Evolutionary conservation across 1,140 invertebrate species (phyloP), one percentile per base, ranked within the genome.

Genomic region (Drosophila oshimai): DNA sequence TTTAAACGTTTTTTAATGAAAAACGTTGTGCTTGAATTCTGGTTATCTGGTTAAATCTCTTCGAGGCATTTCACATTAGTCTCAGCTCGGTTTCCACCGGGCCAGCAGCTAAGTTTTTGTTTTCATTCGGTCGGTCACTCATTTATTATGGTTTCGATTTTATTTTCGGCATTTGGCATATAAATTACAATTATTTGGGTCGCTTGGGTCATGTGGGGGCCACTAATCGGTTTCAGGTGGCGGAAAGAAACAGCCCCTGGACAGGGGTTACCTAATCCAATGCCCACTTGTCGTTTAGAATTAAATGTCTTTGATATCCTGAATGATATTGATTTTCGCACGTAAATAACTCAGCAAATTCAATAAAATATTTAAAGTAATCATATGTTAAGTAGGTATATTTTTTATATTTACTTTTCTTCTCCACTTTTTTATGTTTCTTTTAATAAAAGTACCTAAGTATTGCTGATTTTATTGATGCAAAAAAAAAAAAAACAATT

Each of bases 21-120:
- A 55, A 69, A 57, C 62, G 49, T n/a, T n/a, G n/a, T n/a, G n/a
- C n/a, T n/a, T n/a, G 50, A 55, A 70, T 55, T 55, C 67, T 70
- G 64, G 67, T 69, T 70, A 69, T 69, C 65, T 57, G 22, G 41
- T 9, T 26, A 29, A 70, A 69, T 69, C 42, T 68, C 64, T 68
- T 42, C 65, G 22, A 70, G 65, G 64, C 65, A 69, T 70, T 70
- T 69, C 65, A 47, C 64, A 70, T 70, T 70, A 70, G 67, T 70
- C 49, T 37, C 42, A 22, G 45, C 44, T 33, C 24, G 7, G 54
- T 62, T 62, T 60, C 28, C 58, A 60, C 54, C 22, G 39, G 51
- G 54, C 54, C 58, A 42, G 53, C 10, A 51, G 50, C 61, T 24
- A 12, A 46, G 29, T 67, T 67, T 57, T 45, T 10, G 24, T 46